Evolutionary conservation across 2,888 invertebrate species (phyloP), one percentile per base, ranked within the genome.

Genomic region (Helicoverpa assulta): DNA sequence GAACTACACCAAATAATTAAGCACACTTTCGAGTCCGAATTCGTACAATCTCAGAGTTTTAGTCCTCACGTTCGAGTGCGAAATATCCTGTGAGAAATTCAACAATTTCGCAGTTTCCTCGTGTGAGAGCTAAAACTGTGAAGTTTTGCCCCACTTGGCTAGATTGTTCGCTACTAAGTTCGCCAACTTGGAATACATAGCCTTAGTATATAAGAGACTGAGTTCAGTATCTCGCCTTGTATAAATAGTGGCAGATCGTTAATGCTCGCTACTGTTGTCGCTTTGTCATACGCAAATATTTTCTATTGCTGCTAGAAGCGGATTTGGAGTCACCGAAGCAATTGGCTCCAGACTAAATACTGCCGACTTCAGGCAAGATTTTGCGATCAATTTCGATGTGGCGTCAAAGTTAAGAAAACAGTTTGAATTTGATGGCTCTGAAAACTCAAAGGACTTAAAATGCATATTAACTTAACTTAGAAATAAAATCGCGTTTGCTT

Each of bases 121-220:
- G 60, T 52, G 67, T 64, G 66, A 70, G 78, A 76, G 61, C 77
- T 81, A 77, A 77, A 85, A 84, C 80, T 81, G 72, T 40, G 56
- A 74, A 84, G 80, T 76, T 83, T 75, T 62, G 74, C 61, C 21
- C 50, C 67, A 70, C 72, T 82, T 70, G 70, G 40, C 67, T 62
- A 57, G 65, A 73, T 79, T 76, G 82, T 79, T 65, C 67, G 50
- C 33, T 71, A 18, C 57, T 68, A 71, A 78, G 67, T 78, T 80
- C 26, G 19, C 18, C 52, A 72, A 64, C 69, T 71, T 67, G 57
- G 58, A 70, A 63, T 74, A 71, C 51, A 66, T 53, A 62, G 56
- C 37, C 40, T 47, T 51, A 67, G 43, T 43, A 59, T 60, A 43
- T 71, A 59, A 59, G 61, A 63, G 12, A 47, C 51, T 58, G 33